Conservation (phyloP, 2,797 vertebrate genomes). For the Alca torda region DNA sequence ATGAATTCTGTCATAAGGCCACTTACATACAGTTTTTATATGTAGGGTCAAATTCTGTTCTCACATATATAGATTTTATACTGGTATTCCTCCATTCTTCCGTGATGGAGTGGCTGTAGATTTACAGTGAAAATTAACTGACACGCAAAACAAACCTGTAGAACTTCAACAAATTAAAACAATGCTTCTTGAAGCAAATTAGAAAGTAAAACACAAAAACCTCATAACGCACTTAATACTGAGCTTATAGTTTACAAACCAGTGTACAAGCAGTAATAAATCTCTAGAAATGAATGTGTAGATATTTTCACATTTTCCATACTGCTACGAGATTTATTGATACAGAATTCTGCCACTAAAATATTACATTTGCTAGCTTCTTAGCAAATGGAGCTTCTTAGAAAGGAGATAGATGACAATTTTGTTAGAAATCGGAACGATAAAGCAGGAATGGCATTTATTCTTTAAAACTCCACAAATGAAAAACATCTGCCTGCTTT, state of each 20-base stretch:
- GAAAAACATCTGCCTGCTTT: slow-evolving; percentile 65
- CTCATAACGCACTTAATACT: neutral
- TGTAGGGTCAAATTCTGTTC: neutral
- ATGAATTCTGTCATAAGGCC: neutral
- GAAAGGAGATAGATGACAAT: neutral
- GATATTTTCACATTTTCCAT: neutral
- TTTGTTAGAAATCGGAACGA: neutral
- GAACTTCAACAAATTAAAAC: neutral
- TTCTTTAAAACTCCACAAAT: slow-evolving; percentile 63
- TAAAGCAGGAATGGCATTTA: slow-evolving; percentile 33
- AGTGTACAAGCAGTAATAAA: slow-evolving; percentile 2
- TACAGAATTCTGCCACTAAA: neutral
- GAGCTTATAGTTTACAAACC: slow-evolving; percentile 21
- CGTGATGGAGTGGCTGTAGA: neutral
- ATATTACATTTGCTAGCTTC: neutral
- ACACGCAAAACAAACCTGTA: neutral
- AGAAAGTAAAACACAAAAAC: neutral
- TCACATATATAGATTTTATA: neutral
- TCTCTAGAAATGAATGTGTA: neutral
- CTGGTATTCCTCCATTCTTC: neutral
- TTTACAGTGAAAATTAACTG: neutral
- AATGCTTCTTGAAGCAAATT: neutral
- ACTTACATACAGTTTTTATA: neutral
- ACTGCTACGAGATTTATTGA: neutral
- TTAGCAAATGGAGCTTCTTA: neutral